Percentiles rank a stretch among this genome's conserved stretches.
Conservation (phyloP, 2,797 vertebrate genomes). For the Megalops cyprinoides region DNA sequence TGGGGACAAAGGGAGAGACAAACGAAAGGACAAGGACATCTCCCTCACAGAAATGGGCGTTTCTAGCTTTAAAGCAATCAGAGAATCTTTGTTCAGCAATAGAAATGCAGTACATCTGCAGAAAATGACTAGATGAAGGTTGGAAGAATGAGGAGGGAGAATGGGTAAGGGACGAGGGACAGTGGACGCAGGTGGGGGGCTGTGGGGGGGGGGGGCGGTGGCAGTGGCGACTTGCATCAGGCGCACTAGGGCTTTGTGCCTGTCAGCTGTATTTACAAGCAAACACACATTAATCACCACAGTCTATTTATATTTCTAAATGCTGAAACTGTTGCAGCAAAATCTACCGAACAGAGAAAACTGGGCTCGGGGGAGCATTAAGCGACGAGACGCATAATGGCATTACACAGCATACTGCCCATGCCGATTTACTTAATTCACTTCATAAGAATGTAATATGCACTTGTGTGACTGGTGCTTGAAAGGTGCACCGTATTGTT, state of each 20-base stretch:
- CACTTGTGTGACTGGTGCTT: background rate
- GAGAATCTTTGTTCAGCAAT: background rate
- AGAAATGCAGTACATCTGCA: constrained; percentile 15
- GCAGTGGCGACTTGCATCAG: constrained; percentile 20
- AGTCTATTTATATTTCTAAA: background rate
- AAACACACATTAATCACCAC: constrained; percentile 29
- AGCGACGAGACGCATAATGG: constrained; percentile 9
- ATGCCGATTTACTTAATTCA: background rate
- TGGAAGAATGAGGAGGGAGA: too few relatives aligned
- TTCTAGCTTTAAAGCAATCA: background rate
- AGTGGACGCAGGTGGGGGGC: too few relatives aligned
- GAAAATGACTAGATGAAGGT: background rate
- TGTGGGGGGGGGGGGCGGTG: too few relatives aligned
- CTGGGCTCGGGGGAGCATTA: background rate
- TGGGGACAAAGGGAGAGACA: background rate
- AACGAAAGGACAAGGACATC: background rate
- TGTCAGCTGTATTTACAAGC: constrained; percentile 15
- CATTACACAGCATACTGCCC: background rate
- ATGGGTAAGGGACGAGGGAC: too few relatives aligned
- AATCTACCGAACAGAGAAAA: background rate
- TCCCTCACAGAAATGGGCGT: background rate
- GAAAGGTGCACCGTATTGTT: too few relatives aligned
- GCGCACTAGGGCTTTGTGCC: background rate
- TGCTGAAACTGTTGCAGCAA: background rate
- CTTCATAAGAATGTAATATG: background rate